Percentiles rank a stretch among this genome's conserved stretches.
phyloP scores from a whole-genome alignment of 1,140 invertebrate species.

The Harpegnathos saltator region DNA sequence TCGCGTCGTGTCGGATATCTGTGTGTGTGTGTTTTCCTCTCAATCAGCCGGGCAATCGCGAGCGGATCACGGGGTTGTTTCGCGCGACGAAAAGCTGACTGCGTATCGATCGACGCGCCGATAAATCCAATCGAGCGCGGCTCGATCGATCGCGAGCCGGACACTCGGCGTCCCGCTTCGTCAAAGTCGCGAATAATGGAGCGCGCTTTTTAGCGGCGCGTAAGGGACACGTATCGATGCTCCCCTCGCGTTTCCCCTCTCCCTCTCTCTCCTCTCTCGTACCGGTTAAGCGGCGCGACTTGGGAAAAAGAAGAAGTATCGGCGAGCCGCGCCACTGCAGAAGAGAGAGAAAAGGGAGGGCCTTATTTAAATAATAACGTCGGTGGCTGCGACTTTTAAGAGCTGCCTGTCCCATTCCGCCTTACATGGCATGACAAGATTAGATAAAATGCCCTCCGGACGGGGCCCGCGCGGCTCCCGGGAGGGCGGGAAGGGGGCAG shows the following conservation, averaged over 20 bases:
- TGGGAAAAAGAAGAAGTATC: slow-evolving; percentile 5
- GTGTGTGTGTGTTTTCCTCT: no score
- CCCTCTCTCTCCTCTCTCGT: no score
- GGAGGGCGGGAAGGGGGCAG: neutral
- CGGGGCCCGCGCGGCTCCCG: slow-evolving; percentile 50
- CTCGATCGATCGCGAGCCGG: neutral
- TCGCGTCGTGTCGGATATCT: no score
- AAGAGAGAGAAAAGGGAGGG: slow-evolving; percentile 35
- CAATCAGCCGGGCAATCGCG: no score
- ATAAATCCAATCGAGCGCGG: slow-evolving; percentile 38
- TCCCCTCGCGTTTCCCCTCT: no score
- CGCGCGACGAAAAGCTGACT: no score
- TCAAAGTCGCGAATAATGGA: slow-evolving; percentile 22
- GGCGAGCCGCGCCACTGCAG: slow-evolving; percentile 33
- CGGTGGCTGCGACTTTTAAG: slow-evolving; percentile 74
- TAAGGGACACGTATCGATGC: slow-evolving; percentile 3
- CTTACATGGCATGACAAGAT: slow-evolving; percentile 79
- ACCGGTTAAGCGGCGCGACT: neutral
- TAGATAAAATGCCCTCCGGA: slow-evolving; percentile 73
- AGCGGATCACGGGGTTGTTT: no score
- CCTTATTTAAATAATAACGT: slow-evolving; percentile 79
- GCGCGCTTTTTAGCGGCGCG: neutral
- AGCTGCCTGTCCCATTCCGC: slow-evolving; percentile 75
- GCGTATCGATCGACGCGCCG: neutral
- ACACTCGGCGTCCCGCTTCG: neutral